These are phyloP conservation scores for Abscondita cerata DNA, from an alignment of 2,888 invertebrate species.

Conservation along the genomic window DNA sequence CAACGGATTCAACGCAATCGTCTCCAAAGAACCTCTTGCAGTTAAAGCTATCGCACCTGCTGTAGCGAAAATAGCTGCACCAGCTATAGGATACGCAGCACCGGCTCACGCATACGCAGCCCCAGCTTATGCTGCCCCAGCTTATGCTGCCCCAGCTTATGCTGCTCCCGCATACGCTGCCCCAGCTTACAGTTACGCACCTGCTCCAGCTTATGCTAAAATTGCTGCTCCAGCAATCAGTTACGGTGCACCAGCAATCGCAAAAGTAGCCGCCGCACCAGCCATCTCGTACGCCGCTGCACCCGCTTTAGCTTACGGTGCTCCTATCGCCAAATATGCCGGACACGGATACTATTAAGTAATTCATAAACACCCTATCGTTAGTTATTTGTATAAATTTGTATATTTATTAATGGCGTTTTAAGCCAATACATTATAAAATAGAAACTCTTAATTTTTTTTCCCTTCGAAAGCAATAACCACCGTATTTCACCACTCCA, in stretches of 20 bases:
- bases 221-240: slow-evolving; percentile 35
- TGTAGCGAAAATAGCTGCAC: slow-evolving; percentile 44
- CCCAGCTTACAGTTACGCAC: slow-evolving; percentile 40
- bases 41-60: slow-evolving; percentile 51
- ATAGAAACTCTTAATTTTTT: no score
- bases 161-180: slow-evolving; percentile 46
- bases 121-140: slow-evolving; percentile 53
- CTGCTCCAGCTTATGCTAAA: slow-evolving; percentile 17
- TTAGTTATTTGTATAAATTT: slow-evolving; percentile 6
- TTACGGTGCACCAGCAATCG: slow-evolving; percentile 32
- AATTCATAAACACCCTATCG: background rate
- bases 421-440: background rate
- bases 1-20: slow-evolving; percentile 63
- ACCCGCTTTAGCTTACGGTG: slow-evolving; percentile 19
- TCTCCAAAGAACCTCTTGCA: slow-evolving; percentile 59
- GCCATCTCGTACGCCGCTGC: slow-evolving; percentile 14
- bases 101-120: slow-evolving; percentile 12
- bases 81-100: slow-evolving; percentile 51
- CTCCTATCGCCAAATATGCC: slow-evolving; percentile 6
- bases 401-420: slow-evolving; percentile 6
- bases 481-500: no score
- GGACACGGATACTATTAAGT: slow-evolving; percentile 11
- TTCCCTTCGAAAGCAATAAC: no score
- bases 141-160: slow-evolving; percentile 47
- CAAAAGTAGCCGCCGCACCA: slow-evolving; percentile 15